phyloP scores from a whole-genome alignment of 1,140 invertebrate species.

The Theocolax elegans region DNA sequence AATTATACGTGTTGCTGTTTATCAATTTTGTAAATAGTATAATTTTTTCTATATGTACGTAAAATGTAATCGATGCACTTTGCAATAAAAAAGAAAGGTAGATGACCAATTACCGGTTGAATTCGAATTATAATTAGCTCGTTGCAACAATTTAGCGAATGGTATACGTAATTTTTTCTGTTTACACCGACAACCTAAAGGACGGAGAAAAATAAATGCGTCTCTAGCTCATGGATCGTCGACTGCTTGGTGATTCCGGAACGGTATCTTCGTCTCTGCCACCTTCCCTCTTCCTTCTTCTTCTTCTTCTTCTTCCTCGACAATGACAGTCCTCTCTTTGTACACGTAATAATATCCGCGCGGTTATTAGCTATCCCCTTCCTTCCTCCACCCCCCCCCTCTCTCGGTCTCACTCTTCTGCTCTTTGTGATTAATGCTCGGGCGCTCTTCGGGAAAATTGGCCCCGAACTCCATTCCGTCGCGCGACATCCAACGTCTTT shows the following conservation, averaged over 20 bases:
- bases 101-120: too few relatives aligned
- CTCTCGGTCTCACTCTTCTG: neutral
- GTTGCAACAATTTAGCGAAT: too few relatives aligned
- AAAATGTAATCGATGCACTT: too few relatives aligned
- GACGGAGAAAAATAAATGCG: too few relatives aligned
- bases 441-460: constrained; percentile 37
- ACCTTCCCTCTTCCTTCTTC: neutral
- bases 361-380: constrained; percentile 20
- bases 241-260: constrained; percentile 32
- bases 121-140: too few relatives aligned
- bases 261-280: constrained; percentile 10
- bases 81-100: too few relatives aligned
- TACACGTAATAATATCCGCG: constrained; percentile 34
- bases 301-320: neutral
- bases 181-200: too few relatives aligned
- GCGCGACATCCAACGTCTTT: neutral
- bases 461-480: constrained; percentile 7
- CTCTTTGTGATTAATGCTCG: constrained; percentile 29
- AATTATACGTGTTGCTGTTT: too few relatives aligned
- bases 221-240: too few relatives aligned
- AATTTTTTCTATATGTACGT: too few relatives aligned
- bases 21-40: too few relatives aligned
- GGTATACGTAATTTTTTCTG: too few relatives aligned
- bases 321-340: constrained; percentile 23
- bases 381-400: neutral